Conservation (phyloP, 2,888 invertebrate species). For the Drosophila barbarae region DNA sequence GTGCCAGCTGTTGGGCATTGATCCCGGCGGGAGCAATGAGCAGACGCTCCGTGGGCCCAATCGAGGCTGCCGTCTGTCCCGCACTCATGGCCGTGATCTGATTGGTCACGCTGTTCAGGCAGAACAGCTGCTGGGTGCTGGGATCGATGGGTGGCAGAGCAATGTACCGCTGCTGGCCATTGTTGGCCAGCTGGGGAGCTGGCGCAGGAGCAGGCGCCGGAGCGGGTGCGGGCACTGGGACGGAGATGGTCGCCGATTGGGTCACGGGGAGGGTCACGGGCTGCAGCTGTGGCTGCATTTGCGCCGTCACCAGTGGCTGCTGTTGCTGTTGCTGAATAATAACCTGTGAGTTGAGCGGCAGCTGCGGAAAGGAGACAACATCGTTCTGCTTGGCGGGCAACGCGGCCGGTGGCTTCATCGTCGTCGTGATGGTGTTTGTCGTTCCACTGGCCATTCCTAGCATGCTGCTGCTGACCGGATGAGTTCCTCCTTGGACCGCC, state of each 20-base stretch:
- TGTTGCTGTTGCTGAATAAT: constrained; percentile 40
- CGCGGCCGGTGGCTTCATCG: constrained; percentile 59
- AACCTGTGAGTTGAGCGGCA: constrained; percentile 48
- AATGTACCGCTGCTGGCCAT: constrained; percentile 73
- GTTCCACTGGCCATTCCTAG: constrained; percentile 29
- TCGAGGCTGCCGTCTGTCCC: constrained; percentile 78
- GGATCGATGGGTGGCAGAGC: constrained; percentile 79
- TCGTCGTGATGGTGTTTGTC: constrained; percentile 41
- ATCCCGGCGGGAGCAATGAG: constrained; percentile 80
- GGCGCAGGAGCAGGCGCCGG: constrained; percentile 6
- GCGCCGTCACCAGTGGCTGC: constrained; percentile 27
- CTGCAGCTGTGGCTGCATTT: constrained; percentile 40
- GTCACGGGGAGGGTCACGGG: constrained; percentile 24
- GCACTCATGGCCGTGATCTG: constrained; percentile 80
- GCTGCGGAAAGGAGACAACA: constrained; percentile 45
- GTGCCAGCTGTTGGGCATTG: constrained; percentile 79
- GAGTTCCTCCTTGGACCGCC: constrained; percentile 17
- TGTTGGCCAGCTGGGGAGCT: constrained; percentile 35
- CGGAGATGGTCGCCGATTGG: constrained; percentile 32
- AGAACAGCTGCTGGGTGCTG: constrained; percentile 79
- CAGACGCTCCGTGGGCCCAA: constrained; percentile 79
- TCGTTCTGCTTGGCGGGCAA: constrained; percentile 50
- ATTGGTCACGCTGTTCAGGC: constrained; percentile 79
- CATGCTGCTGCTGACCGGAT: constrained; percentile 23
- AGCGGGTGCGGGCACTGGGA: constrained; percentile 15